Conservation (phyloP, 2,113 vertebrate genomes). For the Salvelinus alpinus region DNA sequence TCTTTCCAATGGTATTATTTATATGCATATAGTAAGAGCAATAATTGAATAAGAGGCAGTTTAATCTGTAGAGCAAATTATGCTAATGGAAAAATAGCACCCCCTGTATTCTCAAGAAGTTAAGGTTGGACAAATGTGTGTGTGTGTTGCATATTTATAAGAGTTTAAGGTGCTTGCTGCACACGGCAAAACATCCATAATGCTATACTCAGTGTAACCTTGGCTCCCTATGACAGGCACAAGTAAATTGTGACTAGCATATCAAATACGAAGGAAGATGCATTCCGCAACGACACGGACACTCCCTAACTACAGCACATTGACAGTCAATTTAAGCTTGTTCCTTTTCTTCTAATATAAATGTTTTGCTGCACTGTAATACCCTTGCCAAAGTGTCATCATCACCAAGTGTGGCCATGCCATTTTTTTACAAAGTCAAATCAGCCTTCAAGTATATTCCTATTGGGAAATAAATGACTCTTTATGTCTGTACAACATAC, state of each 20-base stretch:
- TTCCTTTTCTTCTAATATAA: not conserved
- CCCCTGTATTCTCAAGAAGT: no score
- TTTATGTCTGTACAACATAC: constrained; percentile 18
- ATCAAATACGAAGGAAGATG: constrained; percentile 11
- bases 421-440: constrained; percentile 26
- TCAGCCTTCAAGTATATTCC: not conserved
- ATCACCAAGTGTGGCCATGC: not conserved
- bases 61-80: no score
- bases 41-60: no score
- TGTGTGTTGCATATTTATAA: constrained; percentile 27
- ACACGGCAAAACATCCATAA: constrained; percentile 36
- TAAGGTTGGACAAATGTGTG: constrained; percentile 30
- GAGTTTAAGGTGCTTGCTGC: not conserved
- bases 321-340: not conserved
- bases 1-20: no score
- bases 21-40: no score
- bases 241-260: constrained; percentile 23
- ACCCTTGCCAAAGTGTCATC: not conserved
- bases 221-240: constrained; percentile 38
- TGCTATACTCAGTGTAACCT: constrained; percentile 29
- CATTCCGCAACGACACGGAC: constrained; percentile 7
- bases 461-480: constrained; percentile 9
- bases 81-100: no score
- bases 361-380: not conserved
- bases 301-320: not conserved